Percentiles rank a stretch among this genome's conserved stretches.
Evolutionary conservation across 2,113 vertebrate species (phyloP).

Genomic region (Gobio gobio): DNA sequence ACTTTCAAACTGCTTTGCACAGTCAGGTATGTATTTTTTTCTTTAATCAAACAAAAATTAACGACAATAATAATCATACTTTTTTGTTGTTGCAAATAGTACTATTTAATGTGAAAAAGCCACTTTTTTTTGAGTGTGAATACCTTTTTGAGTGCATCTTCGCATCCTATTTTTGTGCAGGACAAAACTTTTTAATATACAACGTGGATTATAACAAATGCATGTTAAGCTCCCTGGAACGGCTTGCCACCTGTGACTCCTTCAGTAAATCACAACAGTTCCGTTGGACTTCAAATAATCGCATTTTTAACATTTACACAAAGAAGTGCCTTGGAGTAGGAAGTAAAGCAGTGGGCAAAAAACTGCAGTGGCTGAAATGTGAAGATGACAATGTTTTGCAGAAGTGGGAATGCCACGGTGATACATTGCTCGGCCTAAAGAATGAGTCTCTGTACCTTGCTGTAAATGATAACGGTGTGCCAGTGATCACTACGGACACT

Average conservation of each 20-base stretch:
- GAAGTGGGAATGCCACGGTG: constrained; percentile 90
- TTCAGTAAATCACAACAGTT: constrained; percentile 76
- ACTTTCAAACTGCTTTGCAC: constrained; percentile 41
- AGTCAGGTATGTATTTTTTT: constrained; percentile 58
- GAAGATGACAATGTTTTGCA: constrained; percentile 80
- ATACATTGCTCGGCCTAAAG: constrained; percentile 84
- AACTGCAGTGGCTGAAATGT: constrained; percentile 81
- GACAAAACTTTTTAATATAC: constrained; percentile 79
- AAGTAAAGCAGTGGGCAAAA: constrained; percentile 78
- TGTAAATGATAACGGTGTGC: constrained; percentile 74
- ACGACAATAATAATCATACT: not conserved
- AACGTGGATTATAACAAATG: constrained; percentile 81
- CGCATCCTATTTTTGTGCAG: constrained; percentile 56
- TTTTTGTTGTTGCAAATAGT: not conserved
- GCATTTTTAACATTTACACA: constrained; percentile 74
- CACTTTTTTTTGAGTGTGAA: not conserved
- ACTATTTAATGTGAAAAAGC: not conserved
- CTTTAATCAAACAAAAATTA: not conserved
- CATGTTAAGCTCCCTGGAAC: constrained; percentile 70
- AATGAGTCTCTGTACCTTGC: constrained; percentile 81
- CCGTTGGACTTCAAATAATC: constrained; percentile 85
- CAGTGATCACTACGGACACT: constrained; percentile 79
- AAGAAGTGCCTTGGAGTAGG: constrained; percentile 86
- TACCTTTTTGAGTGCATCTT: not conserved
- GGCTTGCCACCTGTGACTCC: constrained; percentile 65